Conservation (phyloP, 2,888 invertebrate genomes). For the Shargacucullia verbasci region DNA sequence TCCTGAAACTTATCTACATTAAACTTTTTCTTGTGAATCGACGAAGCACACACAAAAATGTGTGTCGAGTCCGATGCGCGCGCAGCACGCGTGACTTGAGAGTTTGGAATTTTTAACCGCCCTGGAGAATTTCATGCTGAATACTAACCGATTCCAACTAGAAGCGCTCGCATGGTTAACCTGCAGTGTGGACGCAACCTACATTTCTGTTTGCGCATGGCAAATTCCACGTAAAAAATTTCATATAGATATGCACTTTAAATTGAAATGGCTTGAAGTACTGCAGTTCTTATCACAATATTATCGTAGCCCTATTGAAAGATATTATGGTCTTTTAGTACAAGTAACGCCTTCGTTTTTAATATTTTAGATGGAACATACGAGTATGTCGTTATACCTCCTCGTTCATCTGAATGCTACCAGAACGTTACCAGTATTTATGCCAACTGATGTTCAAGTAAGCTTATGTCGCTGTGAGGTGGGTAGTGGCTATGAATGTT, state of each 20-base stretch:
- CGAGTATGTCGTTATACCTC: too few species aligned
- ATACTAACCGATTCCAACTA: conserved; percentile 9
- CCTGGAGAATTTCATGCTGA: conserved; percentile 10
- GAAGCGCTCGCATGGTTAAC: conserved; percentile 20
- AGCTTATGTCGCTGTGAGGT: too few species aligned
- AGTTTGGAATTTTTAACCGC: conserved; percentile 5
- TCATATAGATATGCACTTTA: background rate
- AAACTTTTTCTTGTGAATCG: background rate
- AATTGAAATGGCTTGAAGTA: background rate
- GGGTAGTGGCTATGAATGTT: too few species aligned
- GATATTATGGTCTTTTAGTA: too few species aligned
- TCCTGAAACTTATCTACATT: background rate
- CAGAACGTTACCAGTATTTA: too few species aligned
- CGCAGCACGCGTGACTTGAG: conserved; percentile 20
- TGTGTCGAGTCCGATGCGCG: conserved; percentile 10
- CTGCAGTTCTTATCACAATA: too few species aligned
- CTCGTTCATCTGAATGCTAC: too few species aligned
- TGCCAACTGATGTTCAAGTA: too few species aligned
- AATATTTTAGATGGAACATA: too few species aligned
- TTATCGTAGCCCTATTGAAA: too few species aligned
- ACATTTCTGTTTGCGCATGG: background rate
- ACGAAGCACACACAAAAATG: conserved; percentile 8
- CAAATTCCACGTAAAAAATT: conserved; percentile 17
- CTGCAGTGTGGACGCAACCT: conserved; percentile 3
- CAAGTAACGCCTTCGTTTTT: too few species aligned